Percentiles rank a stretch among this genome's conserved stretches.
Conservation (phyloP, 35 echinoderm and acorn worm genomes). For the Lytechinus pictus region DNA sequence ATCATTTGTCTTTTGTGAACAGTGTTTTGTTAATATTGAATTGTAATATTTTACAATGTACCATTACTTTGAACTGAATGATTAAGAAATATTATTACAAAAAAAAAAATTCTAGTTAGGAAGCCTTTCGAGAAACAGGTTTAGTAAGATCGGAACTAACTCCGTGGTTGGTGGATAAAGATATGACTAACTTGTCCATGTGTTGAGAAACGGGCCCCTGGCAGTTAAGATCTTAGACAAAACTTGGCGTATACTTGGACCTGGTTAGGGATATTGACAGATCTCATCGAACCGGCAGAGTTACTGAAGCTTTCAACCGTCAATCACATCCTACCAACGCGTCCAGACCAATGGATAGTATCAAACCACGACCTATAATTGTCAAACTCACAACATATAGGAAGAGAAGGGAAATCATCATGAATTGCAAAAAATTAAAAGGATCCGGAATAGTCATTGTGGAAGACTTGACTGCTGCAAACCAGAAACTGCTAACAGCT, state of each 20-base stretch:
- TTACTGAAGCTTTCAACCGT: not conserved
- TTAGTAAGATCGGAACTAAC: no score
- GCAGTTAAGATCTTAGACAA: not conserved
- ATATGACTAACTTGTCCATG: not conserved
- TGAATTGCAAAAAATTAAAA: not conserved
- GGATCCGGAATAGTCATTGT: constrained; percentile 24
- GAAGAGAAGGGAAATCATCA: constrained; percentile 19
- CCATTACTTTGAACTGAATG: no score
- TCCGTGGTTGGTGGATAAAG: no score
- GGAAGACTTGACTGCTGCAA: constrained; percentile 15
- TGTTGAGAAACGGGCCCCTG: no score
- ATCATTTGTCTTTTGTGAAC: no score
- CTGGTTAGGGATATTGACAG: not conserved
- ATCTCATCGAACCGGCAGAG: no score
- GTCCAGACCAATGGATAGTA: not conserved
- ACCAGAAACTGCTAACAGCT: constrained; percentile 3
- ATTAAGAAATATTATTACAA: no score
- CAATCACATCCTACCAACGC: not conserved
- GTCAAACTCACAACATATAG: no score
- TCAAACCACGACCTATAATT: not conserved
- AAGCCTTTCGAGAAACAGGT: no score
- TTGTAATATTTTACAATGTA: no score
- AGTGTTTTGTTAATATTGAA: no score
- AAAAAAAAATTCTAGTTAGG: no score
- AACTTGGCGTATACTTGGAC: not conserved